Evolutionary conservation across 2,888 invertebrate species (phyloP), one percentile per base, ranked within the genome.

Genomic region (Doris montereyensis): DNA sequence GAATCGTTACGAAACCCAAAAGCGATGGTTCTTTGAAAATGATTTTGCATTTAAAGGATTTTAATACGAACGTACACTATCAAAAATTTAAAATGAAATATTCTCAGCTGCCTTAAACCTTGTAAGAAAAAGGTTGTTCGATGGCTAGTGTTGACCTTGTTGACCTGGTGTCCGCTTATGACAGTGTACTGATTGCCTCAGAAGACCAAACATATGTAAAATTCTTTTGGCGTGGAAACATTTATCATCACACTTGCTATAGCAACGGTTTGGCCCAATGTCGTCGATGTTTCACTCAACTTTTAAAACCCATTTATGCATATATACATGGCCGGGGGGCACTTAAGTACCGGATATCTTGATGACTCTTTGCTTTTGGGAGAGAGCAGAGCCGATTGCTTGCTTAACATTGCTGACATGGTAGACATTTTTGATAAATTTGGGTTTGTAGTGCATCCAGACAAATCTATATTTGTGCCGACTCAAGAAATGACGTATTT

Each of bases 11-110:
- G 17, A 75, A 65, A 65, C 10, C 62, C 1, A 81, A 81, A 52
- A 65, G 32, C 13, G 77, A 79, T 72, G 77, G 78, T 26, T 68
- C 74, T 2, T 34, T 62, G 4, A 28, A 75, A 52, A 26, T 81
- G 24, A 81, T 79, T 68, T 41, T 81, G 30, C 79, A 81, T 77
- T 72, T 79, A 34, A 79, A 77, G 26, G 3, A 58, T 2, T 30
- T 81, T 2, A 81, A 79, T 52, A 2, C 28, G 34, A 32, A 35
- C 57, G 67, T 81, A 8, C 5, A 76, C 28, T 75, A 76, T 21
- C 57, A 70, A 26, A 75, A 81, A 34, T 81, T 81, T 67, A 81
- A 81, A 28, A 79, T 81, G 81, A n/a, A n/a, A n/a, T n/a, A n/a
- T n/a, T n/a, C n/a, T n/a, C n/a, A n/a, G n/a, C n/a, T n/a, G n/a